Evolutionary conservation across 2,113 vertebrate species (phyloP), one percentile per base, ranked within the genome.

Genomic region (Solea senegalensis): DNA sequence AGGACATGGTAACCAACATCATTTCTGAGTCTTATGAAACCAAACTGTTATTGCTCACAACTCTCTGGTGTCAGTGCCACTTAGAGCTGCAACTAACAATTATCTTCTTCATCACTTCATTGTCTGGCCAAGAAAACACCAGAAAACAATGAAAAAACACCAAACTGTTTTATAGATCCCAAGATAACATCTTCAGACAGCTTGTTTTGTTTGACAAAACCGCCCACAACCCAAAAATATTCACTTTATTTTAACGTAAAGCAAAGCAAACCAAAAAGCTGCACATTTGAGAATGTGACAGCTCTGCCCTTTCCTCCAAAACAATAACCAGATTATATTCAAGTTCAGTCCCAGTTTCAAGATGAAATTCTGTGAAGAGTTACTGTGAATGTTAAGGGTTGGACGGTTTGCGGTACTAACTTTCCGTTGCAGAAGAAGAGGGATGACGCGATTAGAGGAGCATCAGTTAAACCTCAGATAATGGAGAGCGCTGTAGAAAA

Each of bases 1-100:
- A 43, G 44, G 57, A 65, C 16, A 9, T n/a, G 34, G 68, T 8
- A 52, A 40, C 55, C 45, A 56, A 61, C 64, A 51, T 50, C 49
- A 41, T 16, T 21, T 41, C 21, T 9, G 52, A 41, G 6, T 56
- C 39, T 73, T 55, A 50, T 41, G 15, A 67, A 69, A 66, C 15
- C 26, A 65, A 58, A 62, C 28, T 12, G 10, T 21, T 67, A 12
- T 12, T 15, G 26, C 3, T 56, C 26, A 21, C 43, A 52, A 6
- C 26, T 15, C 59, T n/a, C 8, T 34, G 16, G 10, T 13, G 28
- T 14, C 27, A 46, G 34, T 14, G 12, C 48, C 39, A 60, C 40
- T 45, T 9, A 15, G 8, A 4, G 60, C 60, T 48, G 21, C 26
- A 40, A 4, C 27, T n/a, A 11, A 45, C 4, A 3, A 40, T 64